These are phyloP conservation scores for Acrocephalus scirpaceus DNA, from an alignment of 2,797 vertebrate species.

Conservation along the genomic window DNA sequence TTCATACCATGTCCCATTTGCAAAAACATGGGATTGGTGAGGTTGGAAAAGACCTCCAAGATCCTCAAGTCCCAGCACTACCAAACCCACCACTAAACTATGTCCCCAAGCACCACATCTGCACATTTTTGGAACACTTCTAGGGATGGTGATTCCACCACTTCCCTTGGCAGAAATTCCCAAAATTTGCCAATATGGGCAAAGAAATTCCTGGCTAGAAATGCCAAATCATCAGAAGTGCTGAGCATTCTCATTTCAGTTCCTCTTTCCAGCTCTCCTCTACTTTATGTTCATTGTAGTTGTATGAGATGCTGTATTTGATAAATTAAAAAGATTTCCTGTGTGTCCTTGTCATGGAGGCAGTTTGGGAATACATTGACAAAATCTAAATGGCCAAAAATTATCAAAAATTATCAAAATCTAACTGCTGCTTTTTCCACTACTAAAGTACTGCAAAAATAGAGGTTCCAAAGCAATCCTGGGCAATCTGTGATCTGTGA, in stretches of 20 bases:
- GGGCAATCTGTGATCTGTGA: neutral
- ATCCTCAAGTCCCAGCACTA: neutral
- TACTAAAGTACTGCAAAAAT: neutral
- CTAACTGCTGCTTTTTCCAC: neutral
- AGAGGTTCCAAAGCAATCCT: neutral
- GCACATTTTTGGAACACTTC: neutral
- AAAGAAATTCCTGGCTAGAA: neutral
- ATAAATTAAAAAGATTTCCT: neutral
- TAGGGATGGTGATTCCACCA: neutral
- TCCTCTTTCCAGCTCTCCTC: neutral
- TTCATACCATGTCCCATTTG: accelerated
- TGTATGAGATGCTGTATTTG: neutral
- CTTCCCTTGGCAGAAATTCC: neutral
- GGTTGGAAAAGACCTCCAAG: neutral
- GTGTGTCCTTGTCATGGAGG: neutral
- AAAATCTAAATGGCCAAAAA: neutral
- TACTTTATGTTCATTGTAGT: neutral
- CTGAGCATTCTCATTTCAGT: neutral
- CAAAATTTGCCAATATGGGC: neutral
- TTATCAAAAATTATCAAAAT: no score
- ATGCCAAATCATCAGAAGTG: neutral
- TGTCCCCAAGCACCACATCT: neutral
- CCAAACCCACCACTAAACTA: neutral
- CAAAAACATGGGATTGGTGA: neutral
- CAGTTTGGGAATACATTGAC: neutral